These are phyloP conservation scores for Lathronympha strigana DNA, from an alignment of 2,888 invertebrate genomes.

Conservation along the genomic window DNA sequence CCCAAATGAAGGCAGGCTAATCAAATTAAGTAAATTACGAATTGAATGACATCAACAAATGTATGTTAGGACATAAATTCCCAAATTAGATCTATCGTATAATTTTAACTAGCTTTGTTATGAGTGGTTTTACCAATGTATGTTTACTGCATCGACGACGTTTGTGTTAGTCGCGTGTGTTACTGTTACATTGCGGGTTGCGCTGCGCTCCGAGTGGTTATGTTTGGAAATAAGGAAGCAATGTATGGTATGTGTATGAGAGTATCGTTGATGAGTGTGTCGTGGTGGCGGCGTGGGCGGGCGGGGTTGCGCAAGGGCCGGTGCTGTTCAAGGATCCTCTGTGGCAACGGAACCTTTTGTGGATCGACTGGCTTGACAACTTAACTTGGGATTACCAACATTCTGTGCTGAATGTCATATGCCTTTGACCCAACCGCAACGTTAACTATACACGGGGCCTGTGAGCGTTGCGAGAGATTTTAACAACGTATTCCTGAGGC, in stretches of 20 bases:
- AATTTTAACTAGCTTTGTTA: conserved; percentile 33
- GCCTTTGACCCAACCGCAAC: not conserved
- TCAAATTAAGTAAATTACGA: conserved; percentile 27
- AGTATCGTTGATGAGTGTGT: conserved; percentile 30
- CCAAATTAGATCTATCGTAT: conserved; percentile 32
- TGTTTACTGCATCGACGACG: not conserved
- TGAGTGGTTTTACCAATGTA: conserved; percentile 8
- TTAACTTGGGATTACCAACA: conserved; percentile 13
- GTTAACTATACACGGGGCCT: no score
- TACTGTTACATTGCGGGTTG: conserved; percentile 4
- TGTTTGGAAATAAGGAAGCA: not conserved
- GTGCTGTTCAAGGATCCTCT: conserved; percentile 49
- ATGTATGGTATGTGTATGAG: conserved; percentile 12
- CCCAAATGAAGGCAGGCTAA: not conserved
- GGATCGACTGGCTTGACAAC: conserved; percentile 30
- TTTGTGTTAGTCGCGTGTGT: not conserved
- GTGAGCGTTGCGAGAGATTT: not conserved
- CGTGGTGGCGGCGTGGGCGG: conserved; percentile 31
- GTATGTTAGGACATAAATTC: conserved; percentile 38
- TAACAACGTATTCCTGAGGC: no score
- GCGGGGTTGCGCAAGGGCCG: conserved; percentile 51
- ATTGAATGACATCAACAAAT: conserved; percentile 31
- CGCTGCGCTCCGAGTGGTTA: no score
- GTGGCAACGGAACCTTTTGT: conserved; percentile 50
- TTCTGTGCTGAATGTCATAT: not conserved